Conservation (phyloP, 2,113 vertebrate species). For the Phalacrocorax carbo region DNA sequence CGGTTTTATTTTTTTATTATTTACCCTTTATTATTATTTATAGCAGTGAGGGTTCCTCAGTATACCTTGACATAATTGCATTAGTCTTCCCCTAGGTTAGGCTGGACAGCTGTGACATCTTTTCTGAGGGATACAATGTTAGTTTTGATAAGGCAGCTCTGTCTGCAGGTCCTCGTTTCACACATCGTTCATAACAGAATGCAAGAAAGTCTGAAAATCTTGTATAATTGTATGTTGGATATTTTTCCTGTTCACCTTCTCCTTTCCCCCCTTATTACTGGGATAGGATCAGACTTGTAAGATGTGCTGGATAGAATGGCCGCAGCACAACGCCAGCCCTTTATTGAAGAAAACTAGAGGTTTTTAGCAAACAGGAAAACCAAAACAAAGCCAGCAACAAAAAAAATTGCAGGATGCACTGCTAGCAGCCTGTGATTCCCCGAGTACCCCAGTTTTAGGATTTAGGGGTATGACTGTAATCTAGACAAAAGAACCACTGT, state of each 20-base stretch:
- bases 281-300: background rate
- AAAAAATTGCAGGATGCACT: background rate
- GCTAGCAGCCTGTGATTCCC: background rate
- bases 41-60: background rate
- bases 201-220: background rate
- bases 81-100: slow-evolving; percentile 26
- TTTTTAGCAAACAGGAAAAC: background rate
- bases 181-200: background rate
- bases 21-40: slow-evolving; percentile 84
- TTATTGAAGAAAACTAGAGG: background rate
- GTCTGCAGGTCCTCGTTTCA: background rate
- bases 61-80: slow-evolving; percentile 20
- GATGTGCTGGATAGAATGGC: background rate
- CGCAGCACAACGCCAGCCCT: background rate
- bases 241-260: background rate
- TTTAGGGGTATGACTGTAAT: background rate
- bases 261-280: background rate
- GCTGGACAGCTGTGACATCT: background rate
- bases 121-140: background rate
- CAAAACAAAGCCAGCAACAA: background rate
- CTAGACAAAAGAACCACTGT: background rate
- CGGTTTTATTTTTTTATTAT: slow-evolving; percentile 77
- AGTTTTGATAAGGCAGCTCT: background rate
- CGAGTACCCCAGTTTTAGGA: background rate
- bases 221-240: background rate